phyloP scores from a whole-genome alignment of 2,888 invertebrate genomes.

The Melitaea athalia region DNA sequence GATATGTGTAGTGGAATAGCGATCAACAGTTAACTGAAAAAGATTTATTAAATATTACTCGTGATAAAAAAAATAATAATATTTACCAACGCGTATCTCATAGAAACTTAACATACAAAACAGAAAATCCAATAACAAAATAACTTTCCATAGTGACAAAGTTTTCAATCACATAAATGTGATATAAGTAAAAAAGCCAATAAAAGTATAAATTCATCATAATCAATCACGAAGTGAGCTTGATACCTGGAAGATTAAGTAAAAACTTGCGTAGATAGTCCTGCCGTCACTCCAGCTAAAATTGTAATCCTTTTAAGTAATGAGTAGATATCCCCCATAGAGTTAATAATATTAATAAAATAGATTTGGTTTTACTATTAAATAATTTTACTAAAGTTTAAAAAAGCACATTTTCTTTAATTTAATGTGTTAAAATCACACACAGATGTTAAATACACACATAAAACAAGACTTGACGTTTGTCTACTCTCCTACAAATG shows the following conservation, averaged over 20 bases:
- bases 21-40: too few relatives aligned
- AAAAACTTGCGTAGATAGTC: slow-evolving; percentile 57
- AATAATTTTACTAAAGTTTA: not conserved
- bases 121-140: not conserved
- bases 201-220: slow-evolving; percentile 39
- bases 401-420: not conserved
- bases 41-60: too few relatives aligned
- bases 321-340: slow-evolving; percentile 64
- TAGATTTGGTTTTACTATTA: not conserved
- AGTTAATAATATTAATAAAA: slow-evolving; percentile 46
- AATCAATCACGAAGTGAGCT: slow-evolving; percentile 68
- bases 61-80: too few relatives aligned
- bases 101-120: not conserved
- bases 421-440: not conserved
- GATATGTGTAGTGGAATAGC: too few relatives aligned
- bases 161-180: slow-evolving; percentile 3
- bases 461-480: too few relatives aligned
- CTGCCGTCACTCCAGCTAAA: slow-evolving; percentile 62
- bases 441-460: too few relatives aligned
- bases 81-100: too few relatives aligned
- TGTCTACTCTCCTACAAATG: too few relatives aligned
- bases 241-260: slow-evolving; percentile 59
- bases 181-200: slow-evolving; percentile 18
- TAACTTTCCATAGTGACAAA: not conserved
- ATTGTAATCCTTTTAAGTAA: slow-evolving; percentile 81